Percentiles rank a stretch among this genome's conserved stretches.
Evolutionary conservation across 1,140 invertebrate genomes (phyloP).

Genomic region (Heliconius nattereri): DNA sequence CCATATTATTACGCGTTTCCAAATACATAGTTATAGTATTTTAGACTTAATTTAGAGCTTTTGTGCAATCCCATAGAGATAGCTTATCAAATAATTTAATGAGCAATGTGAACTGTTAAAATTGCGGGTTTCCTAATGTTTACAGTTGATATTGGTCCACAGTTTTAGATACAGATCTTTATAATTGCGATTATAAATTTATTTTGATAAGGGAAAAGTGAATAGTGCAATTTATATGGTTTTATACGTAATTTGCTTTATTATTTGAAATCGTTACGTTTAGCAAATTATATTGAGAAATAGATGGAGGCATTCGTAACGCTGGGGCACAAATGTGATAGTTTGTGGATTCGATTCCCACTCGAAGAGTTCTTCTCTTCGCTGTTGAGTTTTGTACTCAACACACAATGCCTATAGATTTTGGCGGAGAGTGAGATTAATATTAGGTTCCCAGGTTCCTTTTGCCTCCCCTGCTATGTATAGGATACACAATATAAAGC

Average conservation of each 20-base stretch:
- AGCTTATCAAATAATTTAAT: constrained; percentile 41
- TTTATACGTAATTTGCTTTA: background rate
- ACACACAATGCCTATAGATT: no score
- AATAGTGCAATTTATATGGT: constrained; percentile 6
- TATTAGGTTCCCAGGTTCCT: no score
- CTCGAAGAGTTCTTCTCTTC: no score
- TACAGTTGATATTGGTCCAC: constrained; percentile 36
- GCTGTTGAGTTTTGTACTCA: no score
- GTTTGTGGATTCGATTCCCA: no score
- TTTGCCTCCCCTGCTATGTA: no score
- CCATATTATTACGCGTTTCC: constrained; percentile 25
- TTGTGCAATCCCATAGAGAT: constrained; percentile 33
- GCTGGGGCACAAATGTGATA: no score
- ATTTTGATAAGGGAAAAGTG: constrained; percentile 21
- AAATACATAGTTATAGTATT: constrained; percentile 35
- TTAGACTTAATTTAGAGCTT: constrained; percentile 31
- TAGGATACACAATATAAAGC: no score
- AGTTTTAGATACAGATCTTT: constrained; percentile 34
- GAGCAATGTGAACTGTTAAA: constrained; percentile 37
- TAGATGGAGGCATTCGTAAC: no score
- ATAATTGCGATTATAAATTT: constrained; percentile 35
- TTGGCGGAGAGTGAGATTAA: no score
- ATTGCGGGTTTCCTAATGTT: constrained; percentile 40
- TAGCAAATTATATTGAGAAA: background rate
- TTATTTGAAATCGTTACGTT: background rate